These are phyloP conservation scores for Apus apus DNA, from an alignment of 2,113 vertebrate genomes.

Conservation along the genomic window DNA sequence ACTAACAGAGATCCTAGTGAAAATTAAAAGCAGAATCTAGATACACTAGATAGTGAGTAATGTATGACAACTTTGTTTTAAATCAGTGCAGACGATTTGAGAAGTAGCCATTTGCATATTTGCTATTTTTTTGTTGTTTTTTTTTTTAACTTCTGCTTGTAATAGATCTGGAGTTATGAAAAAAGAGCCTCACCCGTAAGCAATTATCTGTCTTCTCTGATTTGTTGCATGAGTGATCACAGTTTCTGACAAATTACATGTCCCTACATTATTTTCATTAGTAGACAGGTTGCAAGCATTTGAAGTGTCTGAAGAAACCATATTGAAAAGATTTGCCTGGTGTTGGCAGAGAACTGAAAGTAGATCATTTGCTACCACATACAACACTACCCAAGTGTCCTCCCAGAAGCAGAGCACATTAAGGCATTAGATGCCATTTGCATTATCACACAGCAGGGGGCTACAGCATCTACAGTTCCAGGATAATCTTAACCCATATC, in stretches of 20 bases:
- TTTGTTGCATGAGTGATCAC: conserved; percentile 14
- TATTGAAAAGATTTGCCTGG: neutral
- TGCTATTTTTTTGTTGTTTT: neutral
- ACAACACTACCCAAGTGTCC: neutral
- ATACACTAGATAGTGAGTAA: neutral
- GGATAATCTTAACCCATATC: conserved; percentile 64
- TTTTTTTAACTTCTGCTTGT: neutral
- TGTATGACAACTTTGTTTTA: neutral
- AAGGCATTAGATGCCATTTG: conserved; percentile 78
- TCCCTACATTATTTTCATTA: neutral
- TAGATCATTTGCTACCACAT: neutral
- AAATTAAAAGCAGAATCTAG: neutral
- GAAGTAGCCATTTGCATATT: neutral
- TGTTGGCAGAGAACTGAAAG: neutral
- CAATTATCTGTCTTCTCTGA: conserved; percentile 18
- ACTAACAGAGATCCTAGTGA: neutral
- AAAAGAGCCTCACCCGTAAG: neutral
- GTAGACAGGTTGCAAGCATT: conserved; percentile 6
- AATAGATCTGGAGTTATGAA: neutral
- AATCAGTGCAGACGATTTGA: neutral
- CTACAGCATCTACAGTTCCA: conserved; percentile 73
- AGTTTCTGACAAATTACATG: conserved; percentile 20
- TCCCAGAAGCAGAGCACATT: conserved; percentile 19
- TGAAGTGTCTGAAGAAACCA: neutral
- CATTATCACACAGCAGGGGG: conserved; percentile 84